Conservation (phyloP, 2,797 vertebrate genomes). For the Aselliscus stoliczkanus region DNA sequence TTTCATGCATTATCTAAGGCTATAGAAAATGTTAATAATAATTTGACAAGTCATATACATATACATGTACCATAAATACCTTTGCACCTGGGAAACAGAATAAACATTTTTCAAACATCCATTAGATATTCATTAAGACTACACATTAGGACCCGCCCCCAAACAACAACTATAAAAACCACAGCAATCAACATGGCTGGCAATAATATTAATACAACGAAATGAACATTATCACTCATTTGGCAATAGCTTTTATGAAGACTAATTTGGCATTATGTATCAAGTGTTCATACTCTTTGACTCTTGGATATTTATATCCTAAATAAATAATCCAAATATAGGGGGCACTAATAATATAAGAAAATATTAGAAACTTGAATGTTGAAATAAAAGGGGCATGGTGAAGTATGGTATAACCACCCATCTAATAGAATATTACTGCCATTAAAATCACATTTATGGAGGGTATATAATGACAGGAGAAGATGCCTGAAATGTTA, state of each 20-base stretch:
- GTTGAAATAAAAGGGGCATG: neutral
- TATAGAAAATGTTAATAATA: slow-evolving; percentile 1
- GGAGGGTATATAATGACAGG: neutral
- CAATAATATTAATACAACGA: neutral
- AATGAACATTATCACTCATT: neutral
- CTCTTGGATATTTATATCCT: neutral
- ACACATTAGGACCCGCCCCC: neutral
- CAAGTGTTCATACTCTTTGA: neutral
- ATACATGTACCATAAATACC: slow-evolving; percentile 16
- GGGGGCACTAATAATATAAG: neutral
- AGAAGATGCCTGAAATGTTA: neutral
- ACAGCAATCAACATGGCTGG: neutral
- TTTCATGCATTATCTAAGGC: slow-evolving; percentile 61
- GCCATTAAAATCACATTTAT: neutral
- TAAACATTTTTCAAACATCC: neutral
- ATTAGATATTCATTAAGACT: slow-evolving; percentile 17
- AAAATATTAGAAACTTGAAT: neutral
- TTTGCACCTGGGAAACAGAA: slow-evolving; percentile 25
- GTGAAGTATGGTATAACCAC: neutral
- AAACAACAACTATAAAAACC: neutral
- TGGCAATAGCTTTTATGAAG: slow-evolving; percentile 27
- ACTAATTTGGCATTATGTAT: slow-evolving; percentile 12
- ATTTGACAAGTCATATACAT: slow-evolving; percentile 5
- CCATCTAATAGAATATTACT: neutral
- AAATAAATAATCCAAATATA: slow-evolving; percentile 13